Conservation (phyloP, 2,888 invertebrate genomes). For the Griposia aprilina region DNA sequence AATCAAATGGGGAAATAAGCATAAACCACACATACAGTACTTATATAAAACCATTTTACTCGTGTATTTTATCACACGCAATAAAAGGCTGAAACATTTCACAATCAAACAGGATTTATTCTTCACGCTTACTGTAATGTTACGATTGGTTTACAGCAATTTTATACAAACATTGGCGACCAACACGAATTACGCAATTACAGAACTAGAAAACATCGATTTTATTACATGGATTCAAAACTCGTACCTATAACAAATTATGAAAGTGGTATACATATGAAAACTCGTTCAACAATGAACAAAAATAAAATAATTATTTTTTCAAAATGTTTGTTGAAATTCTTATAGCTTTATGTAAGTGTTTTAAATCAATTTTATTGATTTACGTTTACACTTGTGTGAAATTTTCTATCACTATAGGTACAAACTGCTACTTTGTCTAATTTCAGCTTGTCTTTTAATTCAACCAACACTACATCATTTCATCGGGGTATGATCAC, state of each 20-base stretch:
- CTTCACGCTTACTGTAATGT: slow-evolving; percentile 14
- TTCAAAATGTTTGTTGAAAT: slow-evolving; percentile 30
- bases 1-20: slow-evolving; percentile 1
- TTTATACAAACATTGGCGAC: slow-evolving; percentile 26
- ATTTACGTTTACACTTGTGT: background rate
- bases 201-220: background rate
- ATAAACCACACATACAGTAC: background rate
- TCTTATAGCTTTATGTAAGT: slow-evolving; percentile 48
- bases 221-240: slow-evolving; percentile 5
- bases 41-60: slow-evolving; percentile 2
- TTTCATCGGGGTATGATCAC: slow-evolving; percentile 46
- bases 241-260: slow-evolving; percentile 7
- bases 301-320: background rate
- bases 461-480: slow-evolving; percentile 48
- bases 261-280: background rate
- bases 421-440: background rate
- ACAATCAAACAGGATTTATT: slow-evolving; percentile 40
- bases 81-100: slow-evolving; percentile 48
- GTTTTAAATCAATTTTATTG: background rate
- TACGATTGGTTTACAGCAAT: slow-evolving; percentile 28
- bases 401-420: background rate
- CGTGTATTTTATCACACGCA: slow-evolving; percentile 39
- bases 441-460: slow-evolving; percentile 51
- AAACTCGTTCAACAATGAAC: slow-evolving; percentile 6
- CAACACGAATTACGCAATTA: slow-evolving; percentile 13